Evolutionary conservation across 2,113 vertebrate species (phyloP).

Genomic region (Plecotus auritus): DNA sequence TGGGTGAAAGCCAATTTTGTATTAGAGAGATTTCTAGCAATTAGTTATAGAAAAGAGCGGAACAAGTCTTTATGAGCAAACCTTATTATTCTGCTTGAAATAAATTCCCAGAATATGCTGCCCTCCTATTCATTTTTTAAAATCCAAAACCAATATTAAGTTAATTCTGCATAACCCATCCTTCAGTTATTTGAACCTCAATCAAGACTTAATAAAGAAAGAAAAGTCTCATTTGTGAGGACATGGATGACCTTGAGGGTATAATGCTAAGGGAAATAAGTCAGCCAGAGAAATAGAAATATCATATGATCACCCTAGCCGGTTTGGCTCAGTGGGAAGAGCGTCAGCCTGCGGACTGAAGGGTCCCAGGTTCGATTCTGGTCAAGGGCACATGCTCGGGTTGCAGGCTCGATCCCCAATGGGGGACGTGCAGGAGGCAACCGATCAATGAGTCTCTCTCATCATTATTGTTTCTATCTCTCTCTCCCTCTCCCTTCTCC

Average conservation of each 20-base stretch:
- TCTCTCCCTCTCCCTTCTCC: no score
- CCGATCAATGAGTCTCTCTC: no score
- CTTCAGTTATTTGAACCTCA: not conserved
- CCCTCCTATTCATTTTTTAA: not conserved
- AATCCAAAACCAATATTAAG: not conserved
- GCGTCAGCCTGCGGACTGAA: no score
- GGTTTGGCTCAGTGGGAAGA: no score
- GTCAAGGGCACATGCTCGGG: no score
- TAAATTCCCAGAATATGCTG: not conserved
- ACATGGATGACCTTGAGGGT: not conserved
- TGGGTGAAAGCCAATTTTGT: not conserved
- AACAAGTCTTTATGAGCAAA: slow-evolving; percentile 34
- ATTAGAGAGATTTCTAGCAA: not conserved
- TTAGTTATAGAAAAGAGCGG: not conserved
- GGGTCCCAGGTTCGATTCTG: no score
- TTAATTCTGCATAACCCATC: not conserved
- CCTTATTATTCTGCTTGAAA: not conserved
- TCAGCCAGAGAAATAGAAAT: not conserved
- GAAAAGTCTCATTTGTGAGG: not conserved
- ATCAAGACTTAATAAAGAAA: not conserved
- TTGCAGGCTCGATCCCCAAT: no score
- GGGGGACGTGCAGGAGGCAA: no score
- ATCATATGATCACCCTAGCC: not conserved
- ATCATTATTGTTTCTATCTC: no score
- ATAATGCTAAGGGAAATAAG: not conserved